Conservation (phyloP, 2,888 invertebrate genomes). For the Cryptocheilus praepositus region DNA sequence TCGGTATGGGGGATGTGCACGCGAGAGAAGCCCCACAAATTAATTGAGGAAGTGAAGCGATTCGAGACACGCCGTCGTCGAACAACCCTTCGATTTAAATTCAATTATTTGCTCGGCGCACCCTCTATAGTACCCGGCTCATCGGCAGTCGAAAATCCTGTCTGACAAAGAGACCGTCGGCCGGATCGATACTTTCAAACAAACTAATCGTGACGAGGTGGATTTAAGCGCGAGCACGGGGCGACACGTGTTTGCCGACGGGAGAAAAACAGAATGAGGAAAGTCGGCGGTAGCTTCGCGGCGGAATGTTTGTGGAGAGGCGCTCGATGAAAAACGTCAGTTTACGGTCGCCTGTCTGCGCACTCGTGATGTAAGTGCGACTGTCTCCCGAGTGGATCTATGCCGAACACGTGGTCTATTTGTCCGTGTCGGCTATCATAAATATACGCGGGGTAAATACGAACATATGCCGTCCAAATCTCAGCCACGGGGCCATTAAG, state of each 20-base stretch:
- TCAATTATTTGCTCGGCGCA: slow-evolving; percentile 68
- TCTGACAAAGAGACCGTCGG: neutral
- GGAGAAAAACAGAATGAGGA: no score
- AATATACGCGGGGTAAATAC: slow-evolving; percentile 58
- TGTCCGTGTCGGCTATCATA: slow-evolving; percentile 28
- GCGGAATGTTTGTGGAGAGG: no score
- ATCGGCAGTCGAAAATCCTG: slow-evolving; percentile 54
- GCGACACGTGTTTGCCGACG: no score
- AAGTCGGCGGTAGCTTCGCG: no score
- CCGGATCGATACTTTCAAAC: neutral
- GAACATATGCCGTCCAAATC: slow-evolving; percentile 52
- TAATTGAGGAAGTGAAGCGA: slow-evolving; percentile 66
- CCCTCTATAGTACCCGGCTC: slow-evolving; percentile 18
- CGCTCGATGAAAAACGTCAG: no score
- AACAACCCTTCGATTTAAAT: slow-evolving; percentile 71
- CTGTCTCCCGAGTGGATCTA: neutral
- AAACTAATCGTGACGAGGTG: neutral
- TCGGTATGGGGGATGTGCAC: slow-evolving; percentile 22
- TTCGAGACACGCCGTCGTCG: slow-evolving; percentile 40
- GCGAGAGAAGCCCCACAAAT: slow-evolving; percentile 70
- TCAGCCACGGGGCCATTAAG: slow-evolving; percentile 21
- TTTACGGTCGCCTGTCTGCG: neutral
- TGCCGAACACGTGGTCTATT: neutral
- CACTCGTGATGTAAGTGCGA: neutral
- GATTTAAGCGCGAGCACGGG: no score